Evolutionary conservation across 2,113 vertebrate genomes (phyloP).

Genomic region (Vireo altiloquus): DNA sequence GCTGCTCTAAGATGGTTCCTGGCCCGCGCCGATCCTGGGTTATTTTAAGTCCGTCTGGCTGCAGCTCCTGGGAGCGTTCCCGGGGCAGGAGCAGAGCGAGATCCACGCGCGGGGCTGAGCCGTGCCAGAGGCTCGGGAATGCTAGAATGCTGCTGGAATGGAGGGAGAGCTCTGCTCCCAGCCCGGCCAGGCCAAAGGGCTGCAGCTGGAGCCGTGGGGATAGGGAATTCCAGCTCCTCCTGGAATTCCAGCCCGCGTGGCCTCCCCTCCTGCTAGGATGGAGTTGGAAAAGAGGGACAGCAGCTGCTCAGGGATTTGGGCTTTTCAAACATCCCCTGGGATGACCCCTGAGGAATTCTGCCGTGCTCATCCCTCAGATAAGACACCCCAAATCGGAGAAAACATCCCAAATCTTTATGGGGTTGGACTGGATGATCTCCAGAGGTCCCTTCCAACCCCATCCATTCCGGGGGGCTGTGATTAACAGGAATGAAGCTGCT

Average conservation of each 20-base stretch:
- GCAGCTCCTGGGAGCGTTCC: neutral
- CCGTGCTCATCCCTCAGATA: too few species aligned
- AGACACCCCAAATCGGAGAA: too few species aligned
- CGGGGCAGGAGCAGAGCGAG: constrained; percentile 5
- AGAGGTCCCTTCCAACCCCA: too few species aligned
- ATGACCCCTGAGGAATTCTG: too few species aligned
- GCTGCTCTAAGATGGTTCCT: constrained; percentile 10
- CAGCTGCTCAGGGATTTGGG: neutral
- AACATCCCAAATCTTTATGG: too few species aligned
- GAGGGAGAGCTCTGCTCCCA: neutral
- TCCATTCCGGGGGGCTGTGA: too few species aligned
- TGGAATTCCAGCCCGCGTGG: neutral
- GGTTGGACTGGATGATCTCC: too few species aligned
- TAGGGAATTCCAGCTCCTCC: neutral
- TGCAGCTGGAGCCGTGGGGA: neutral
- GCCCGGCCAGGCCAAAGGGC: neutral
- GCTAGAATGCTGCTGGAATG: neutral
- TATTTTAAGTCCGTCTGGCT: constrained; percentile 13
- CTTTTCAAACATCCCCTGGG: neutral
- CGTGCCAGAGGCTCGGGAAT: neutral
- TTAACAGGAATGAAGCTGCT: too few species aligned
- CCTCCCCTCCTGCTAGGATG: accelerated
- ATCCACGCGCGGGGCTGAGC: neutral
- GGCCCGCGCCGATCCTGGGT: neutral
- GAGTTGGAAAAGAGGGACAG: neutral